These are phyloP conservation scores for Monopis laevigella DNA, from an alignment of 2,888 invertebrate genomes.

Conservation along the genomic window DNA sequence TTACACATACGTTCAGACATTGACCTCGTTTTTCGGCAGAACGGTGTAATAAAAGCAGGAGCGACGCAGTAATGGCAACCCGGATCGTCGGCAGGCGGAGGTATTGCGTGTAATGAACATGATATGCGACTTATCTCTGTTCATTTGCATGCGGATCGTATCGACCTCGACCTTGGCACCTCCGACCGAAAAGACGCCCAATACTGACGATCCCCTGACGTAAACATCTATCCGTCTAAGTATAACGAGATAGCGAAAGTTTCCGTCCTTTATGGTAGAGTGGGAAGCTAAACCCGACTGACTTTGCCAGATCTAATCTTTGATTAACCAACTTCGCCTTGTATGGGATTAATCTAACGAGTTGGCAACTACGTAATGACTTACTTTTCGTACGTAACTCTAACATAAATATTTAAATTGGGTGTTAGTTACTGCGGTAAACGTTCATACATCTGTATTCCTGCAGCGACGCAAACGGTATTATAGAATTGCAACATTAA, in stretches of 20 bases:
- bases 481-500: too few relatives aligned
- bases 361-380: too few relatives aligned
- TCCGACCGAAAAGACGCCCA: constrained; percentile 38
- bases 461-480: too few relatives aligned
- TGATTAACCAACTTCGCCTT: too few relatives aligned
- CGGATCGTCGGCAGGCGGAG: constrained; percentile 31
- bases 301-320: background rate
- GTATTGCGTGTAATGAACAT: constrained; percentile 52
- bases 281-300: constrained; percentile 12
- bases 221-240: background rate
- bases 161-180: constrained; percentile 58
- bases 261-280: constrained; percentile 18
- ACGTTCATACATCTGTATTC: too few relatives aligned
- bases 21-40: constrained; percentile 56
- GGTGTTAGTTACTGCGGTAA: too few relatives aligned
- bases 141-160: constrained; percentile 58
- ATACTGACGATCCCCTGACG: constrained; percentile 18
- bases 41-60: constrained; percentile 49
- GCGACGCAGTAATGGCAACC: constrained; percentile 42
- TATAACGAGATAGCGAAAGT: constrained; percentile 29
- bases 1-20: constrained; percentile 21
- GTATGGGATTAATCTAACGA: too few relatives aligned
- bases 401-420: too few relatives aligned
- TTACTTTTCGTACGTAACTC: too few relatives aligned
- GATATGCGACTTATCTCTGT: constrained; percentile 42